Base-by-base conservation (phyloP, 2,797 vertebrate genomes). In the Mergus octosetaceus region DNA sequence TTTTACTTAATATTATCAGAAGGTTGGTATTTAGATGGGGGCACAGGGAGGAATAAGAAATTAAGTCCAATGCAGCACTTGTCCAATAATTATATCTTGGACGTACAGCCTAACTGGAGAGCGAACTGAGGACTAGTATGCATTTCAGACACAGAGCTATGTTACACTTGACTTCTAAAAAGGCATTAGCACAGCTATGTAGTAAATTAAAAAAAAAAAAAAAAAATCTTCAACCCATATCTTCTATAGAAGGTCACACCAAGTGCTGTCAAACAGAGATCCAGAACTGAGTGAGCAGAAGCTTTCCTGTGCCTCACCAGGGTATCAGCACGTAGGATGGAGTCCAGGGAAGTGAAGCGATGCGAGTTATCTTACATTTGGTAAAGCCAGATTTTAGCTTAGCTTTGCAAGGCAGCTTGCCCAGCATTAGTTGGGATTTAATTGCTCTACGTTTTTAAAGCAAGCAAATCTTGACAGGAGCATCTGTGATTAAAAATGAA, bases 401-500 rank as follows among this genome's bases (percentile, higher is more conserved):
- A 53, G 43, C 58, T 36, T 75, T 84, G 62, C 41, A 34, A 84
- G 91, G 72, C 78, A 87, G 32, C 53, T 91, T 81, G 62, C 85
- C 76, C 71, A 93, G 25, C 30, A 45, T 70, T 81, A 70, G 70
- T 8, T 95, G 53, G n/a, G 24, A 51, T 93, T 91, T 93, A 95
- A 91, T 86, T 94, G 87, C 34, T 89, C 64, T 53, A 41, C 0
- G 0, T 66, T 91, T 91, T 86, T 86, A 57, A 94, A 91, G 73
- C 58, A 87, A 94, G 51, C 16, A 75, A 41, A 57, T 90, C 64
- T 80, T 93, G 64, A 87, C 62, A 78, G 78, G 58, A 95, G 58
- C 83, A 96, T 89, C 85, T 94, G 77, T 90, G 85, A 84, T 66
- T 43, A 79, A 84, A 91, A 93, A 74, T 8, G 53, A 49, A 53